Evolutionary conservation across 2,888 invertebrate species (phyloP).

Genomic region (Limnephilus lunatus): DNA sequence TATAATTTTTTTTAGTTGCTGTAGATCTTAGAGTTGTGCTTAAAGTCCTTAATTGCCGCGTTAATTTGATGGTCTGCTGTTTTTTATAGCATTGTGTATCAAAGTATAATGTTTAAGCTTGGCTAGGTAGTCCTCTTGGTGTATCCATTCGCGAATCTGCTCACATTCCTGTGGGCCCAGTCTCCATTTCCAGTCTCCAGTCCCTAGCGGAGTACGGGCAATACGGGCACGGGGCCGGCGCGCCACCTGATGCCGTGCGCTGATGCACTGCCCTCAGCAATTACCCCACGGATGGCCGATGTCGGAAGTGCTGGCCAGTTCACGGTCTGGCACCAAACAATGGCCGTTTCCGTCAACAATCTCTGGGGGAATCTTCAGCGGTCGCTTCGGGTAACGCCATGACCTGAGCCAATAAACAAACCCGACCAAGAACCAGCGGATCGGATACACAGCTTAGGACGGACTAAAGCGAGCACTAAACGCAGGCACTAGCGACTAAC

Average conservation of each 20-base stretch:
- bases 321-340: slow-evolving; percentile 46
- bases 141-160: slow-evolving; percentile 4
- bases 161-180: slow-evolving; percentile 16
- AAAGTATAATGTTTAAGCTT: background rate
- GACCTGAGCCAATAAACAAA: slow-evolving; percentile 44
- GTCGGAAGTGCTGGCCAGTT: slow-evolving; percentile 46
- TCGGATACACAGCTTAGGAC: slow-evolving; percentile 26
- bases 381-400: slow-evolving; percentile 40
- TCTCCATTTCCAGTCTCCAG: background rate
- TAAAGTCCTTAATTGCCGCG: background rate
- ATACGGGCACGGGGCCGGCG: background rate
- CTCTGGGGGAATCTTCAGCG: slow-evolving; percentile 26
- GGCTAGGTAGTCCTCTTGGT: background rate
- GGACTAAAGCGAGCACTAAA: background rate
- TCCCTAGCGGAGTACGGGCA: background rate
- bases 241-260: slow-evolving; percentile 32
- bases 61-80: background rate
- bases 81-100: background rate
- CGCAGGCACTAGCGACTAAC: background rate
- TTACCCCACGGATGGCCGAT: slow-evolving; percentile 42
- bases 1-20: too few relatives aligned
- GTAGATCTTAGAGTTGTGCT: background rate
- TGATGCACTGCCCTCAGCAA: slow-evolving; percentile 34
- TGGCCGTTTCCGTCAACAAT: slow-evolving; percentile 46
- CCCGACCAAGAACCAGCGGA: slow-evolving; percentile 25